These are phyloP conservation scores for Heliconius charithonia DNA, from an alignment of 2,888 invertebrate genomes.

Conservation along the genomic window DNA sequence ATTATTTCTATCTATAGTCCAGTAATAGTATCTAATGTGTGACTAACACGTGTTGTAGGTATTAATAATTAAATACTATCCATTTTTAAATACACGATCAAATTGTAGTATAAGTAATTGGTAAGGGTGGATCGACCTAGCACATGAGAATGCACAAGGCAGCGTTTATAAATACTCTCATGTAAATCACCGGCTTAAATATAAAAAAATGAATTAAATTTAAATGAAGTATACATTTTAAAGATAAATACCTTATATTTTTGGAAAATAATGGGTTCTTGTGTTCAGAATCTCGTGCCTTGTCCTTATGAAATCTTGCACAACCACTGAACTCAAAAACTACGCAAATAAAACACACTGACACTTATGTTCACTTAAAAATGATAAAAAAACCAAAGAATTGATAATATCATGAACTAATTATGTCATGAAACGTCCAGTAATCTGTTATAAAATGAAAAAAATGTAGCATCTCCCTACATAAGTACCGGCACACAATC, in stretches of 20 bases:
- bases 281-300: conserved; percentile 48
- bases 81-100: neutral
- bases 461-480: conserved; percentile 73
- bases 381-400: conserved; percentile 56
- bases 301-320: conserved; percentile 72
- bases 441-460: conserved; percentile 62
- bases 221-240: neutral
- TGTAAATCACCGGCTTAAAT: neutral
- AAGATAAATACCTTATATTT: conserved; percentile 33
- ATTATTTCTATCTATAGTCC: too few relatives aligned
- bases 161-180: conserved; percentile 21
- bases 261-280: conserved; percentile 15
- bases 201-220: neutral
- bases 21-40: neutral
- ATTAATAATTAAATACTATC: neutral
- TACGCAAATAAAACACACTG: conserved; percentile 70
- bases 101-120: neutral
- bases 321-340: conserved; percentile 72
- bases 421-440: conserved; percentile 73
- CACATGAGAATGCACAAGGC: conserved; percentile 23
- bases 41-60: neutral
- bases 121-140: conserved; percentile 22
- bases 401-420: conserved; percentile 61
- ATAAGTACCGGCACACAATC: conserved; percentile 58
- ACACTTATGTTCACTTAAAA: conserved; percentile 64